Evolutionary conservation across 2,113 vertebrate species (phyloP).

Genomic region (Aegotheles bennettii): DNA sequence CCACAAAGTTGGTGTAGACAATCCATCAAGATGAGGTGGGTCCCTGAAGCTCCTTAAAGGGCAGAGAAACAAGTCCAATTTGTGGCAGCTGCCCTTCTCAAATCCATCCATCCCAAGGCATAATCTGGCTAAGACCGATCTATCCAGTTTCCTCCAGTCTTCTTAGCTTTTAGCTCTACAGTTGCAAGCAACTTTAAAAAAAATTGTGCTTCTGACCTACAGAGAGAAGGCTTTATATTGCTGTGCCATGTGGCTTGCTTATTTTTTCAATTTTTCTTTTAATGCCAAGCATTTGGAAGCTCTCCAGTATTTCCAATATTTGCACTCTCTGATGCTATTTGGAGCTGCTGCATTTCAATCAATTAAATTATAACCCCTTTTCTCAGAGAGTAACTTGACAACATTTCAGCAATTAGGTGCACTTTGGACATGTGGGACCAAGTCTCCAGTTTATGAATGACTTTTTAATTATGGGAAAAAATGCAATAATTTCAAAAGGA

Average conservation of each 20-base stretch:
- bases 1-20: background rate
- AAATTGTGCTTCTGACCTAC: background rate
- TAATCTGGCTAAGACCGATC: background rate
- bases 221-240: background rate
- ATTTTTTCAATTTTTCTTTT: background rate
- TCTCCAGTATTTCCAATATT: constrained; percentile 21
- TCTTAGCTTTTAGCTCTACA: background rate
- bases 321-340: background rate
- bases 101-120: background rate
- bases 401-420: background rate
- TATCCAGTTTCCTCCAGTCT: background rate
- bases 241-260: background rate
- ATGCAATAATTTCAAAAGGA: background rate
- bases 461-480: background rate
- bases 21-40: background rate
- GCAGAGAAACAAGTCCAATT: background rate
- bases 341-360: background rate
- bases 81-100: background rate
- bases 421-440: background rate
- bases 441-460: background rate
- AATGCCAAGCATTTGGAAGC: constrained; percentile 5
- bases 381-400: background rate
- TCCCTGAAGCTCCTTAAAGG: background rate
- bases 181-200: background rate
- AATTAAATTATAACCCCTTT: background rate